Base-by-base conservation (phyloP, 1,140 invertebrate genomes). In the Amyelois transitella region DNA sequence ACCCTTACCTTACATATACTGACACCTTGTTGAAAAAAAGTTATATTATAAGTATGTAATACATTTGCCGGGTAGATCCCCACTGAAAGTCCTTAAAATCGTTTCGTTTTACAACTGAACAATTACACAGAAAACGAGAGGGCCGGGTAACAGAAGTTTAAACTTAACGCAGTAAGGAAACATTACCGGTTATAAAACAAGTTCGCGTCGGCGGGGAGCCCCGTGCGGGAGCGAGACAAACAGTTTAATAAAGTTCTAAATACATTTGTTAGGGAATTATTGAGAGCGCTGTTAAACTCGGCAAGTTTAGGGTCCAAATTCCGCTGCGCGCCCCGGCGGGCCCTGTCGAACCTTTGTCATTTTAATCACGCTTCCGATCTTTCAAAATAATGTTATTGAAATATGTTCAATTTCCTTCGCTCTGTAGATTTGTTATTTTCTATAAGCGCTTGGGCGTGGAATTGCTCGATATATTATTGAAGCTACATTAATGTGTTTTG, bases 311-410 rank as follows among this genome's bases (percentile, higher is more conserved):
- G 64, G 77, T 76, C 38, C 58, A 76, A 69, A 77, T 62, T 86
- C 66, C 59, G 60, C 56, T 72, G 71, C 55, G 55, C 60, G 51
- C 45, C 53, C 12, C 54, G 60, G 65, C 62, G 53, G 66, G 69
- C 59, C 69, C 77, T 81, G 83, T 86, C 83, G 78, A 83, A 86
- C 81, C 81, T 86, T 84, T 84, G 83, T 86, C 83, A 86, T 84
- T 84, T 82, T 86, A 84, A 86, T 84, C 83, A 77, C 70, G 78
- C 72, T 86, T 86, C 81, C 78, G 79, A 86, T 86, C 83, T 84
- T 84, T 79, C 78, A 77, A 84, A 84, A 83, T 86, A 81, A 84
- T 81, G 73, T 84, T 84, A 86, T 86, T 86, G 83, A 86, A 84
- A 86, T 86, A 86, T 86, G 83, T 86, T 81, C 80, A 83, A 86